Evolutionary conservation across 2,113 vertebrate species (phyloP).

Genomic region (Lamprotornis superbus): DNA sequence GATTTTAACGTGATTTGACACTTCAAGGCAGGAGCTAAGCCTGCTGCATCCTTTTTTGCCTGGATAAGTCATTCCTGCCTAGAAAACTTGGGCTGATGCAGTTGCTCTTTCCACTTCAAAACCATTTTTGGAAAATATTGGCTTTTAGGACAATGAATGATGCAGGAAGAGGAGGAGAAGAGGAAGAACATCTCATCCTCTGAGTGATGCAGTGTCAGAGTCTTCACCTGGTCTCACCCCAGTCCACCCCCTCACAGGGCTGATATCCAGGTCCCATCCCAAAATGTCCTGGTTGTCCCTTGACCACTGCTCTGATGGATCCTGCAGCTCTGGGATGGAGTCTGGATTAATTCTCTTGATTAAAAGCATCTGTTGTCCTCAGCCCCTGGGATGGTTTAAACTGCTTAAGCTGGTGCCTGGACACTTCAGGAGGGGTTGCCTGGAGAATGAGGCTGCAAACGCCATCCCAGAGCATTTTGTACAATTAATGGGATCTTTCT

Average conservation of each 20-base stretch:
- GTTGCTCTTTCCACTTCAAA: background rate
- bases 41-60: background rate
- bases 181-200: background rate
- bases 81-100: fast-evolving
- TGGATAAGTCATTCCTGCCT: background rate
- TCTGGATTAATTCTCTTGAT: background rate
- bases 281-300: background rate
- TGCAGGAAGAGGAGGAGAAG: background rate
- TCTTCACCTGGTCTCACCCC: background rate
- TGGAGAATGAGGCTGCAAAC: background rate
- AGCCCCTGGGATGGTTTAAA: background rate
- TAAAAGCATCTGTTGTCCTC: background rate
- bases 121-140: background rate
- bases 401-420: background rate
- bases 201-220: fast-evolving
- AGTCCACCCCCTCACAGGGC: background rate
- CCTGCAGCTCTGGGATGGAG: background rate
- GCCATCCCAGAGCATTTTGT: fast-evolving
- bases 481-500: background rate
- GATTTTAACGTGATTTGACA: background rate
- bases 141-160: background rate
- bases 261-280: background rate
- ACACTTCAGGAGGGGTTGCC: background rate
- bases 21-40: background rate
- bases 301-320: fast-evolving